Percentiles rank a stretch among this genome's conserved stretches.
phyloP scores from a whole-genome alignment of 2,113 vertebrate genomes.

The Aviceda subcristata region DNA sequence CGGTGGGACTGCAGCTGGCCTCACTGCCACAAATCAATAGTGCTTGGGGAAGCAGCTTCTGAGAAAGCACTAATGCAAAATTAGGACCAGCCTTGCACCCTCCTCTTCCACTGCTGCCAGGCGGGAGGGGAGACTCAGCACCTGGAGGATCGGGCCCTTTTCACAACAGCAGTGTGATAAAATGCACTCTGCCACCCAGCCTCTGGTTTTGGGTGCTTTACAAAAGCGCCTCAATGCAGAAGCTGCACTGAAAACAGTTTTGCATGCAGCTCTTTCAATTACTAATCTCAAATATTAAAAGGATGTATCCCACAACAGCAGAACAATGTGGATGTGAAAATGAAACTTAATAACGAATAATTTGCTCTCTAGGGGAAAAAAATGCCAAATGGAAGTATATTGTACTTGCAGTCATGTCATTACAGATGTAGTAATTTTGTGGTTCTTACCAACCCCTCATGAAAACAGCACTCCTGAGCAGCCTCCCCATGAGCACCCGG shows the following conservation, averaged over 20 bases:
- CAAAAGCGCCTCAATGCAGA: neutral
- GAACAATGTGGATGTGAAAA: neutral
- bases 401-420: neutral
- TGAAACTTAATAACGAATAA: slow-evolving; percentile 2
- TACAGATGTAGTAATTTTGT: neutral
- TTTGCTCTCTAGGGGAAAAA: neutral
- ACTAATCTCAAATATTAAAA: neutral
- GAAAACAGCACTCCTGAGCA: neutral
- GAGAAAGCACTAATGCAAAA: neutral
- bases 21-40: rapidly evolving
- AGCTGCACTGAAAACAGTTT: neutral
- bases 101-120: neutral
- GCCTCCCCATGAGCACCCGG: neutral
- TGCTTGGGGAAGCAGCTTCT: neutral
- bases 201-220: neutral
- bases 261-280: neutral
- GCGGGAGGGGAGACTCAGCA: neutral
- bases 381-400: neutral
- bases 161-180: too few species aligned
- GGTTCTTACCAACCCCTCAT: neutral
- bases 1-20: neutral
- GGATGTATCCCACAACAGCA: neutral
- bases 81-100: too few species aligned
- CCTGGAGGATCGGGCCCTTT: neutral
- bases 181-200: rapidly evolving